These are phyloP conservation scores for Suncus etruscus DNA, from an alignment of 2,113 vertebrate species.

Conservation along the genomic window DNA sequence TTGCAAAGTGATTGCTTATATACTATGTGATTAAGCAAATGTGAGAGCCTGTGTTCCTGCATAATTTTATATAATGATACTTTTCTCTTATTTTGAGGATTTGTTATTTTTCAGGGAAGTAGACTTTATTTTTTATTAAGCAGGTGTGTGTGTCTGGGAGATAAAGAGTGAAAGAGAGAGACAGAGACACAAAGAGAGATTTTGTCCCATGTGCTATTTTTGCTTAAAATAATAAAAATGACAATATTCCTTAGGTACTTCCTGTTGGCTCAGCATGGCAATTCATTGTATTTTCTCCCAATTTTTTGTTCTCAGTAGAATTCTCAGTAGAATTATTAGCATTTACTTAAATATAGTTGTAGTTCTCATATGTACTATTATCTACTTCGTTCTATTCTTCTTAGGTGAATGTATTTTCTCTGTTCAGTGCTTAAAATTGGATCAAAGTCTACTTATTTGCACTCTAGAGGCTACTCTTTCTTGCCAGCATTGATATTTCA, in stretches of 20 bases:
- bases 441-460: neutral
- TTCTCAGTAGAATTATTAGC: neutral
- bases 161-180: too few relatives aligned
- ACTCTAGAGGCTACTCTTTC: neutral
- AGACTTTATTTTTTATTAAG: slow-evolving; percentile 15
- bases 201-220: neutral
- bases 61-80: neutral
- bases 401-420: neutral
- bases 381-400: neutral
- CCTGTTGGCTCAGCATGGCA: neutral
- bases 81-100: neutral
- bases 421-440: neutral
- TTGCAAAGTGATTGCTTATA: slow-evolving; percentile 39
- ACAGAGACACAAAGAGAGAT: too few relatives aligned
- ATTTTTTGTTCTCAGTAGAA: neutral
- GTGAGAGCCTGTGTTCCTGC: neutral
- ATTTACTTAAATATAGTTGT: slow-evolving; percentile 10
- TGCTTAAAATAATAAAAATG: slow-evolving; percentile 28
- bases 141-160: neutral
- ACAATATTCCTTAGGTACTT: neutral
- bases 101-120: neutral
- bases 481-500: neutral
- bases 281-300: neutral
- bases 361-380: neutral
- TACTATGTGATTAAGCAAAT: slow-evolving; percentile 12